Conservation (phyloP, 2,888 invertebrate species). For the Drepana falcataria region DNA sequence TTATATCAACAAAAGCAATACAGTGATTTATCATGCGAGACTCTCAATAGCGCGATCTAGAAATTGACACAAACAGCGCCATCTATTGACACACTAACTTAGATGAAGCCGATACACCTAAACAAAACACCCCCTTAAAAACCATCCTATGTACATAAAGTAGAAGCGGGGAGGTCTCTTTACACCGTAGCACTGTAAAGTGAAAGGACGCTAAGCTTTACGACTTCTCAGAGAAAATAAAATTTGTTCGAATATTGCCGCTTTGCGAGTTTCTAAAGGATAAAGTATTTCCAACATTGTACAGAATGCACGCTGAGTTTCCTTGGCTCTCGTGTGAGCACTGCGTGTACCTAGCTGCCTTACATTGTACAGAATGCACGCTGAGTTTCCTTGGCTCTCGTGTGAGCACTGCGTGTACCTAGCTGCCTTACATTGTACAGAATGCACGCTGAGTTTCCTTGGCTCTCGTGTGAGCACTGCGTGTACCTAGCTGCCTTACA, state of each 20-base stretch:
- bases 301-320: neutral
- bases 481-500: conserved; percentile 3
- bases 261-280: conserved; percentile 9
- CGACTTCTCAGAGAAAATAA: conserved; percentile 20
- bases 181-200: conserved; percentile 10
- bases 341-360: too few relatives aligned
- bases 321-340: too few relatives aligned
- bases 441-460: neutral
- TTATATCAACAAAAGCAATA: too few relatives aligned
- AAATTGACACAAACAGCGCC: too few relatives aligned
- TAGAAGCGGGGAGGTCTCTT: conserved; percentile 9
- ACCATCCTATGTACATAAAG: conserved; percentile 3
- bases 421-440: conserved; percentile 12
- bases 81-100: too few relatives aligned
- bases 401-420: too few relatives aligned
- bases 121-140: conserved; percentile 3
- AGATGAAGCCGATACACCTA: too few relatives aligned
- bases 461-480: too few relatives aligned
- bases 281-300: conserved; percentile 14
- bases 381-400: neutral
- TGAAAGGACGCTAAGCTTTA: conserved; percentile 18
- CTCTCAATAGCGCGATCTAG: too few relatives aligned
- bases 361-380: conserved; percentile 9
- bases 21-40: too few relatives aligned
- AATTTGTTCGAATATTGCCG: conserved; percentile 20